Evolutionary conservation across 2,113 vertebrate genomes (phyloP), one percentile per base, ranked within the genome.

Genomic region (Hepsetus odoe): DNA sequence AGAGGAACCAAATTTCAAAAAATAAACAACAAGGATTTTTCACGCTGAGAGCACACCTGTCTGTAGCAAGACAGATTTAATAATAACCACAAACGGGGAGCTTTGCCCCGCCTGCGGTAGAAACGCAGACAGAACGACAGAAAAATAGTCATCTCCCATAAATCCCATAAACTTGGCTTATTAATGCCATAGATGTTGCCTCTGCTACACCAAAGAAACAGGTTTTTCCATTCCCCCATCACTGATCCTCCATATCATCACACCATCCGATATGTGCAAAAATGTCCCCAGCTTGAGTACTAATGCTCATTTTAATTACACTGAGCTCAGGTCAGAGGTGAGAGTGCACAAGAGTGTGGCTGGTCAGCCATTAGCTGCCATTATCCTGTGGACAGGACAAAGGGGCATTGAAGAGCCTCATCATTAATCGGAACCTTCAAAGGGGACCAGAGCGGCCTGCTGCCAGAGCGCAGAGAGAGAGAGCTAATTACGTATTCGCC

Each of bases 401-500:
- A 61, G 66, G 58, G 22, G 22, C 56, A 67, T 51, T 74, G 64
- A 83, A 69, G 67, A 0, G 20, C 38, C 16, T n/a, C 38, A 58
- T 75, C 72, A 75, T 79, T 79, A 75, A 79, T 75, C 71, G 16
- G 62, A 56, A 18, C 38, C 76, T 79, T 81, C 75, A 81, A 79
- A 79, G 66, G 40, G 18, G 3, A 14, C 59, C 20, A 13, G 70
- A 42, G 67, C n/a, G 22, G 32, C 10, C 16, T n/a, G 67, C 38
- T 75, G 58, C 46, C 22, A 32, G 28, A 33, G 42, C 55, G 44
- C 51, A 24, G 51, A 55, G 51, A 55, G 72, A 51, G 66, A 24
- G 56, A 51, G 67, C 72, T 79, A 72, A 90, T 91, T 91, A 90
- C 80, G 88, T 85, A 86, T 90, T 90, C 89, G 81, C 83, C 85